A percentile compares a stretch with the other conserved stretches of the same genome.
phyloP scores from a whole-genome alignment of 1,140 invertebrate species.

The Zaprionus vittiger region DNA sequence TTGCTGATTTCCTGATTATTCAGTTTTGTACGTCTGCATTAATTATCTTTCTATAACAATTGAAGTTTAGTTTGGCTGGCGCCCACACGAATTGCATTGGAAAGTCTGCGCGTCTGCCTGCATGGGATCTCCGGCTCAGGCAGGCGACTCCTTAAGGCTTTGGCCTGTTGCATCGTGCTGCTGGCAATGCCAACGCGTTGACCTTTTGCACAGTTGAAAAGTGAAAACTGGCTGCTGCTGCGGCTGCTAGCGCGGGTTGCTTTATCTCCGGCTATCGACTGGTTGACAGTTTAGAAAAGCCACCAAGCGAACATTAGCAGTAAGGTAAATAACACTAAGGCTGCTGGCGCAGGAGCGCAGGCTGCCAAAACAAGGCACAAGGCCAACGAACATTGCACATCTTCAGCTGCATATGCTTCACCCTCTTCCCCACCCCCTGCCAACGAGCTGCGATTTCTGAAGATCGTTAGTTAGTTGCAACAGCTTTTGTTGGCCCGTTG shows the following conservation, averaged over 20 bases:
- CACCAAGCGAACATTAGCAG: constrained; percentile 42
- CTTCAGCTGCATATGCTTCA: constrained; percentile 22
- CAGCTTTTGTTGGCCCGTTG: constrained; percentile 25
- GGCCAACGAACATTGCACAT: constrained; percentile 31
- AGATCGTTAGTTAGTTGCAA: constrained; percentile 32
- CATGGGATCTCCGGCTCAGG: constrained; percentile 44
- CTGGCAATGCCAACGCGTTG: constrained; percentile 50
- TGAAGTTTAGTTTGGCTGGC: neutral
- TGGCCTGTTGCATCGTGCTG: constrained; percentile 2
- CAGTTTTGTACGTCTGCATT: constrained; percentile 2
- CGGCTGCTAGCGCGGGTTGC: constrained; percentile 4
- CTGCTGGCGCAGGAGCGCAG: constrained; percentile 38
- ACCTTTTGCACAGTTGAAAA: constrained; percentile 74
- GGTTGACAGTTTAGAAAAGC: constrained; percentile 81
- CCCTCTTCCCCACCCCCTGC: constrained; percentile 28
- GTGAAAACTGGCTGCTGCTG: constrained; percentile 63
- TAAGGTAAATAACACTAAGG: constrained; percentile 4
- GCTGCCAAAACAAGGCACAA: constrained; percentile 43
- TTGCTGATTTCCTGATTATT: constrained; percentile 20
- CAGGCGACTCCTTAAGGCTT: constrained; percentile 36
- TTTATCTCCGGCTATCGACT: constrained; percentile 41
- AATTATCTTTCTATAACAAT: constrained; percentile 36
- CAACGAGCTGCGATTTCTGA: constrained; percentile 57
- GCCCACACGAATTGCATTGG: constrained; percentile 33
- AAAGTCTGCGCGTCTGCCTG: constrained; percentile 36